Evolutionary conservation across 2,797 vertebrate genomes (phyloP).

Genomic region (Delichon dasypus): DNA sequence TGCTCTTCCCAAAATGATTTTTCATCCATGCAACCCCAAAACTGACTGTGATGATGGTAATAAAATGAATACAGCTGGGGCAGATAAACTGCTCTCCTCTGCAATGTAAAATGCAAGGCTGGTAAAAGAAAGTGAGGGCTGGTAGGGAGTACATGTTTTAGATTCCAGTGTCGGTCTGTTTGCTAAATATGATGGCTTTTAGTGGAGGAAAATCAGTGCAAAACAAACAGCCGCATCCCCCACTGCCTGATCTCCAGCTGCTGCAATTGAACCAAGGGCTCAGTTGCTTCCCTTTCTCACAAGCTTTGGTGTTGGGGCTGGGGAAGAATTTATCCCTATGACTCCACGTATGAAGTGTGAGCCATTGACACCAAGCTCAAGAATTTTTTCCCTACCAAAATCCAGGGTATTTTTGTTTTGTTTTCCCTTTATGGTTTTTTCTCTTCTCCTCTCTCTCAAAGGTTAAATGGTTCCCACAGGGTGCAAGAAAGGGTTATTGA

Average conservation of each 20-base stretch:
- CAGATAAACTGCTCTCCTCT: not conserved
- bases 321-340: not conserved
- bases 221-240: not conserved
- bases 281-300: not conserved
- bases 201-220: not conserved
- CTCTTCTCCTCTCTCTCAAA: not conserved
- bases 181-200: not conserved
- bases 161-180: not conserved
- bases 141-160: not conserved
- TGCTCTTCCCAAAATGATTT: not conserved
- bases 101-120: not conserved
- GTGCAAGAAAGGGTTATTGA: slow-evolving; percentile 73
- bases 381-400: not conserved
- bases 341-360: not conserved
- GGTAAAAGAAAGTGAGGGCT: not conserved
- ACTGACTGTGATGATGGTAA: not conserved
- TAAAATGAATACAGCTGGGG: not conserved
- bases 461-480: slow-evolving; percentile 69
- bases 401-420: not conserved
- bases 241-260: not conserved
- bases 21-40: not conserved
- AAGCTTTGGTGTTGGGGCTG: not conserved
- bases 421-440: not conserved
- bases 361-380: not conserved
- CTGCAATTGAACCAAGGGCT: not conserved